A percentile compares a stretch with the other conserved stretches of the same genome.
Evolutionary conservation across 2,888 invertebrate genomes (phyloP).

Genomic region (Pheosia tremula): DNA sequence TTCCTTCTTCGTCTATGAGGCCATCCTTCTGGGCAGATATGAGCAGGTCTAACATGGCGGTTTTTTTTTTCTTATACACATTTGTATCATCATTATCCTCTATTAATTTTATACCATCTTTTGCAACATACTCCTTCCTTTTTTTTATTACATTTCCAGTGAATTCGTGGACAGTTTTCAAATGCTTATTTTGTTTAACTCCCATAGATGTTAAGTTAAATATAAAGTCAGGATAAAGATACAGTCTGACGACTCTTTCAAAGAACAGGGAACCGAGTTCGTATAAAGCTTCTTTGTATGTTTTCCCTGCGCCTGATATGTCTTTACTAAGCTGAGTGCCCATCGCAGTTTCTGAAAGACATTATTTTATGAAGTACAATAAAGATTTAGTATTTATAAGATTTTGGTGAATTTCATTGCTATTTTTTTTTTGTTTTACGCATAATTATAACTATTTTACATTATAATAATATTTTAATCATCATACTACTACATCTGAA

Average conservation of each 20-base stretch:
- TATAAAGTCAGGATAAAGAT: constrained; percentile 81
- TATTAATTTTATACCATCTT: constrained; percentile 31
- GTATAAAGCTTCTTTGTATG: constrained; percentile 85
- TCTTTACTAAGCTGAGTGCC: constrained; percentile 85
- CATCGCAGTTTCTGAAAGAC: constrained; percentile 90
- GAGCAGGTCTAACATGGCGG: constrained; percentile 84
- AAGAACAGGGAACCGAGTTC: constrained; percentile 65
- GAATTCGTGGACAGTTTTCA: constrained; percentile 66
- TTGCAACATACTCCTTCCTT: constrained; percentile 51
- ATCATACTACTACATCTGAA: too few species aligned
- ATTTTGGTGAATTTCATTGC: constrained; percentile 35
- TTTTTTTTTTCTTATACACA: constrained; percentile 77
- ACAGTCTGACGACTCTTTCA: constrained; percentile 77
- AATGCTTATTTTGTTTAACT: constrained; percentile 64
- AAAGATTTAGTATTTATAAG: too few species aligned
- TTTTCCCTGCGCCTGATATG: constrained; percentile 61
- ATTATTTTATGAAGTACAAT: too few species aligned
- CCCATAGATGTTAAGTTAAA: constrained; percentile 82
- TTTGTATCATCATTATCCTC: constrained; percentile 42
- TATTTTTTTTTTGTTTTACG: too few species aligned
- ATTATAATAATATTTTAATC: too few species aligned
- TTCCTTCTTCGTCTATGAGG: constrained; percentile 76
- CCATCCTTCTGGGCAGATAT: constrained; percentile 76
- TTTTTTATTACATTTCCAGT: constrained; percentile 65
- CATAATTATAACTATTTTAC: too few species aligned